Evolutionary conservation across 2,888 invertebrate species (phyloP), one percentile per base, ranked within the genome.

Genomic region (Apoda limacodes): DNA sequence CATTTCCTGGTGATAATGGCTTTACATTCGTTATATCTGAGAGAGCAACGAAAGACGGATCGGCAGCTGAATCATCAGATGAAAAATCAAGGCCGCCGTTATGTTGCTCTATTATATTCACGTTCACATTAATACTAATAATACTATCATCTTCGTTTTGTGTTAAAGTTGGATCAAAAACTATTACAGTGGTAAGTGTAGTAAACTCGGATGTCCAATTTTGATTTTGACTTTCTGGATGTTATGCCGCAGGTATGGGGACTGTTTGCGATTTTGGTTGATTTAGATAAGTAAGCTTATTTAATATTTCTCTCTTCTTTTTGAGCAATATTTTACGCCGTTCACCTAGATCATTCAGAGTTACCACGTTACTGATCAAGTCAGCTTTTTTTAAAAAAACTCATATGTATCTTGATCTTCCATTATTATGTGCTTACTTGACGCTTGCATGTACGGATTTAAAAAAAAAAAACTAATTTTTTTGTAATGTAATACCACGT

Each of bases 1-100:
- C 25, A 35, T 26, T 30, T 23, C 30, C 30, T 35, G 35, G 10
- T 9, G 32, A 38, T 32, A 35, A 27, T 29, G 30, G 38, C 22
- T 14, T 27, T 19, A 37, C 14, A 24, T 34, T 38, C 23, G 38
- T 38, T 17, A 38, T 38, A 15, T 38, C 38, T 26, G 30, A 19
- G 3, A 30, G 17, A 5, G 24, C 3, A 4, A 25, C 15, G 7
- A 17, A 17, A 17, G 7, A 17, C 7, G 17, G 7, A 6, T 17
- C 17, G 34, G 31, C 22, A 13, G 25, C 28, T 19, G 27, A 15
- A 26, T 29, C 25, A 21, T 36, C 26, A 26, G 27, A 9, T 13
- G n/a, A 10, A 28, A 25, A 29, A n/a, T n/a, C n/a, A n/a, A n/a
- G n/a, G n/a, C n/a, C n/a, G n/a, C n/a, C n/a, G n/a, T n/a, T n/a